Percentiles rank a stretch among this genome's conserved stretches.
These are phyloP conservation scores for Sphaerodactylus townsendi DNA, from an alignment of 2,113 vertebrate species.

Conservation along the genomic window DNA sequence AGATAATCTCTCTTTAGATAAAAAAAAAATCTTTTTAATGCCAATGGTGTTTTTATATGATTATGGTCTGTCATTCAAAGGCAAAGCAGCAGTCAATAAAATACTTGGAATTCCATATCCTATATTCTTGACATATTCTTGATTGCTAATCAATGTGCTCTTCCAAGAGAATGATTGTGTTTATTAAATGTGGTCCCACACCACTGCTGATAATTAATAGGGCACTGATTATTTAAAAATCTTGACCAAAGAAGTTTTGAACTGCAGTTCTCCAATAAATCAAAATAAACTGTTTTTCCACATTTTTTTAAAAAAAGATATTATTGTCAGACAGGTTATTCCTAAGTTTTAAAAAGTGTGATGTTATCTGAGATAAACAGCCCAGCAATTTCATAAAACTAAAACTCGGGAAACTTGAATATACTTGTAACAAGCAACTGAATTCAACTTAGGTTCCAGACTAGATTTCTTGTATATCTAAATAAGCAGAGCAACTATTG, in stretches of 20 bases:
- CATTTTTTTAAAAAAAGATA: background rate
- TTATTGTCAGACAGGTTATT: background rate
- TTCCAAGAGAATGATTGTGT: slow-evolving; percentile 54
- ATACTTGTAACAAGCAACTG: background rate
- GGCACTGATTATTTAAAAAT: slow-evolving; percentile 11
- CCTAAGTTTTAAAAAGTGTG: background rate
- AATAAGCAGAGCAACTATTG: too few relatives aligned
- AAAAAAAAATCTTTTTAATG: slow-evolving; percentile 68
- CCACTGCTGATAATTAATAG: slow-evolving; percentile 43
- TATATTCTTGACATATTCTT: slow-evolving; percentile 16
- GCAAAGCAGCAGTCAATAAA: slow-evolving; percentile 50
- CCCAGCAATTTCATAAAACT: background rate
- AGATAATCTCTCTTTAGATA: slow-evolving; percentile 67
- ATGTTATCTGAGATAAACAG: background rate
- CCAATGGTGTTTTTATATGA: slow-evolving; percentile 44
- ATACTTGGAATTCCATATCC: slow-evolving; percentile 52
- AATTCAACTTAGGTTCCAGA: too few relatives aligned
- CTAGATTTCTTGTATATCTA: too few relatives aligned
- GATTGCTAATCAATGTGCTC: slow-evolving; percentile 35
- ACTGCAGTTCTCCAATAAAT: slow-evolving; percentile 17
- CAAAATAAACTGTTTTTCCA: background rate
- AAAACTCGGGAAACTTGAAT: background rate
- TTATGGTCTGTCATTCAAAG: slow-evolving; percentile 55
- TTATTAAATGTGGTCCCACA: slow-evolving; percentile 62
- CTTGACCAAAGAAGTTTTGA: slow-evolving; percentile 17